Evolutionary conservation across 2,888 invertebrate genomes (phyloP).

Genomic region (Nemoura dubitans): DNA sequence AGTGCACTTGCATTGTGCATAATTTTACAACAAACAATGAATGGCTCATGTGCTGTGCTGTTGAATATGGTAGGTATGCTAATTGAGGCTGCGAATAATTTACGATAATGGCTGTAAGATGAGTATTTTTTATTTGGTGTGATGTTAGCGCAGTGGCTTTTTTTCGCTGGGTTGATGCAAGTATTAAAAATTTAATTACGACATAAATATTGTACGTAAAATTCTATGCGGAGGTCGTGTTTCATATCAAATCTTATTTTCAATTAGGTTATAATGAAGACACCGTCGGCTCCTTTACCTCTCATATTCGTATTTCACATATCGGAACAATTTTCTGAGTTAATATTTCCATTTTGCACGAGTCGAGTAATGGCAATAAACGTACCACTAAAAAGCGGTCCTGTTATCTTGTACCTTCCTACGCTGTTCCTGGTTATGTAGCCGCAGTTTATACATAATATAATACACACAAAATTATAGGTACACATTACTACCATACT

Average conservation of each 20-base stretch:
- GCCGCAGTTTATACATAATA: not conserved
- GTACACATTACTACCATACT: not conserved
- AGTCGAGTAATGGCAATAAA: not conserved
- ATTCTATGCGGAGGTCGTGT: not conserved
- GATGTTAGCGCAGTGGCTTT: not conserved
- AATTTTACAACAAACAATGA: not conserved
- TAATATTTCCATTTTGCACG: not conserved
- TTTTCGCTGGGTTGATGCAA: not conserved
- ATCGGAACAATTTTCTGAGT: not conserved
- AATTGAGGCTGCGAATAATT: constrained; percentile 38
- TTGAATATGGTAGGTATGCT: constrained; percentile 41
- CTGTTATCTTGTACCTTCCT: not conserved
- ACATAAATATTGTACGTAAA: not conserved
- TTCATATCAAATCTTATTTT: not conserved
- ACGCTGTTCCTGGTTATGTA: not conserved
- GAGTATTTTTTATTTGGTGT: constrained; percentile 2
- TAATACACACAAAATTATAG: not conserved
- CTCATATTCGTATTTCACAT: not conserved
- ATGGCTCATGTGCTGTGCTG: not conserved
- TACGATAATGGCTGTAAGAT: not conserved
- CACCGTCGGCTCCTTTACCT: not conserved
- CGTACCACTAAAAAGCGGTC: not conserved
- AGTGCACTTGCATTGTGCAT: not conserved
- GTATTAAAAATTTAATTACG: not conserved
- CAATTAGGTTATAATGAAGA: not conserved